Evolutionary conservation across 1,140 invertebrate genomes (phyloP).

Genomic region (Thrips palmi): DNA sequence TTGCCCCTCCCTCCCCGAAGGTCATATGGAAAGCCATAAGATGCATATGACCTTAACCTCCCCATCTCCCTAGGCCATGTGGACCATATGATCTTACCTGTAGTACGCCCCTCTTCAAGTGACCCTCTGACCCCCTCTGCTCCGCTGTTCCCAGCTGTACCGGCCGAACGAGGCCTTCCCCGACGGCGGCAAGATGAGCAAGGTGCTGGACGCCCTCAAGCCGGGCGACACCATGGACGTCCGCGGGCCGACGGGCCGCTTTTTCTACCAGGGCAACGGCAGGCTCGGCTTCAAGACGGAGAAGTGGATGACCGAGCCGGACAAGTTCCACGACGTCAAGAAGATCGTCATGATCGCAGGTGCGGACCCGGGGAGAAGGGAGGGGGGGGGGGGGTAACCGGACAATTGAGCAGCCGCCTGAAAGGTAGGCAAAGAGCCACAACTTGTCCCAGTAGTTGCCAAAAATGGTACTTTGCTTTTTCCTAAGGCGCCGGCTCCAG

Average conservation of each 20-base stretch:
- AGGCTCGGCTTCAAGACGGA: conserved; percentile 31
- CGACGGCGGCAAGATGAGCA: conserved; percentile 42
- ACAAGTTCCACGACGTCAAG: conserved; percentile 15
- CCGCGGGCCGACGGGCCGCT: conserved; percentile 35
- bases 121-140: no score
- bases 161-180: no score
- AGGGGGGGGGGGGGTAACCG: no score
- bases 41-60: no score
- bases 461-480: neutral
- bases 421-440: no score
- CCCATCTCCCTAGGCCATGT: no score
- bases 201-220: conserved; percentile 35
- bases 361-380: conserved; percentile 9
- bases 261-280: conserved; percentile 22
- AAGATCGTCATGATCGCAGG: conserved; percentile 30
- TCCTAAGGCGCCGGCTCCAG: neutral
- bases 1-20: no score
- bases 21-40: no score
- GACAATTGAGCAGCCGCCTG: no score
- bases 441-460: neutral
- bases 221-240: conserved; percentile 39
- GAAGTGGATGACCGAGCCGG: conserved; percentile 24
- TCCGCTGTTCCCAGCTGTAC: no score
- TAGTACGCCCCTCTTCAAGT: no score
- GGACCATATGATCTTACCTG: no score